Evolutionary conservation across 1,140 invertebrate species (phyloP), one percentile per base, ranked within the genome.

Genomic region (Wasmannia auropunctata): DNA sequence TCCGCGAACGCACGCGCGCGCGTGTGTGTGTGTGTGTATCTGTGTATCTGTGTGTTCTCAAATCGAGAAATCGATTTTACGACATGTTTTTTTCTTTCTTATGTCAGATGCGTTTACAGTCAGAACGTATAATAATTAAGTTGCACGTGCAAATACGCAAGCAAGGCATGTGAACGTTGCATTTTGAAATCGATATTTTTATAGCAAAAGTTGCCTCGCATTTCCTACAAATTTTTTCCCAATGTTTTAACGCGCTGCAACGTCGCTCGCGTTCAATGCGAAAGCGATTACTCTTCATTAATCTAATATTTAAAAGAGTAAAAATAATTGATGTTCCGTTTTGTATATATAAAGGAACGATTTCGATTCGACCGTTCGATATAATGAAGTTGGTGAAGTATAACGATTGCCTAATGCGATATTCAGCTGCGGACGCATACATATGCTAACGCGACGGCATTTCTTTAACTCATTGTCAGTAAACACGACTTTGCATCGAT

Each of bases 21-120:
- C n/a, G n/a, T n/a, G 11, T 14, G 2, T 63, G n/a, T 58, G 25
- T 22, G 8, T n/a, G 22, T 25, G 14, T 65, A 3, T n/a, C n/a
- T n/a, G 19, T n/a, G 5, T 43, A 34, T 25, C 7, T 40, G 8
- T 34, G 6, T 6, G 7, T 37, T 22, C 19, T 54, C 62, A 10
- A 80, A 49, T 34, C 46, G 16, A 25, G 62, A 10, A 54, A 69
- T 80, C 22, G 19, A 63, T 77, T 62, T 74, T 54, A 22, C 31
- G 49, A 54, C 1, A 2, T 16, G 28, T n/a, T n/a, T n/a, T n/a
- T n/a, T 58, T 56, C 25, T 43, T 54, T 56, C 43, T 46, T 63
- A 31, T 49, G 25, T 46, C 34, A 62, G 11, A 19, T 7, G 22
- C 8, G 22, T 60, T 22, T 62, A 28, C 16, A 34, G 11, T 37